phyloP scores from a whole-genome alignment of 2,797 vertebrate species.

The Phataginus tricuspis region DNA sequence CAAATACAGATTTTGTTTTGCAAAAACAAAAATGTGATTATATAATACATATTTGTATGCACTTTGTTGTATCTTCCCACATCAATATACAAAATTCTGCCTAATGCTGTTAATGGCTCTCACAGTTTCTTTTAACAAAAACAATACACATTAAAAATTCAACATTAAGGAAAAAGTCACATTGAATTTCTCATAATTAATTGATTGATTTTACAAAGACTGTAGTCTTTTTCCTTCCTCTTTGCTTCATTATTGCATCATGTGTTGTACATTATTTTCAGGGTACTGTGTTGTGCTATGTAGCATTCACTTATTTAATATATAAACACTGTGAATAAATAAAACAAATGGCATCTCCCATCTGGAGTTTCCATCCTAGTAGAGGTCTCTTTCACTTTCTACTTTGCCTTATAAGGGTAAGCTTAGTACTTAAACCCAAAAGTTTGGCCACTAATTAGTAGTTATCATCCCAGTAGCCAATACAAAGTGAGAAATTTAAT shows the following conservation, averaged over 20 bases:
- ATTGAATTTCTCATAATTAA: constrained; percentile 14
- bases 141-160: neutral
- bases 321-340: neutral
- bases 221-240: neutral
- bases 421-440: neutral
- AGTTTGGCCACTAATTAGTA: neutral
- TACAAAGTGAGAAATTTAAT: neutral
- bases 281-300: neutral
- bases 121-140: neutral
- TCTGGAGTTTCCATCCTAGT: neutral
- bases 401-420: neutral
- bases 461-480: neutral
- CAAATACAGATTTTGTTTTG: neutral
- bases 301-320: neutral
- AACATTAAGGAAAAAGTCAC: neutral
- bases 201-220: neutral
- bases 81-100: neutral
- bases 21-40: constrained; percentile 29
- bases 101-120: neutral
- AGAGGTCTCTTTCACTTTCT: constrained; percentile 4
- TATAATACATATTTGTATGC: neutral
- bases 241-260: neutral
- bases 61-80: neutral
- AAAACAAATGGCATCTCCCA: neutral
- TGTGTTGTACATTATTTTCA: neutral